Conservation (phyloP, 1,140 invertebrate species). For the Euschistus heros region DNA sequence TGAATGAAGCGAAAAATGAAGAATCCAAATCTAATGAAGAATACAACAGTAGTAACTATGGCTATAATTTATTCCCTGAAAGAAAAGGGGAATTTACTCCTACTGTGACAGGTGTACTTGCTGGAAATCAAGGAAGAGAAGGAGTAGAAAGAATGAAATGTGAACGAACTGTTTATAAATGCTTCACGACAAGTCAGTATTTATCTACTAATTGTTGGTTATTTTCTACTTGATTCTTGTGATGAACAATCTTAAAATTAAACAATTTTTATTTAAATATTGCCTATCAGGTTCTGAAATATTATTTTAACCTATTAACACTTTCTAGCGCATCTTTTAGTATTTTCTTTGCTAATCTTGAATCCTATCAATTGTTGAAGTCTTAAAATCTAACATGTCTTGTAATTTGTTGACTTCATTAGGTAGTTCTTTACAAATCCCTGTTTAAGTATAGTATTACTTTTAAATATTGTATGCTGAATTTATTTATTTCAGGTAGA, state of each 20-base stretch:
- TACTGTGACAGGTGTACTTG: conserved; percentile 43
- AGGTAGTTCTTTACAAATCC: no score
- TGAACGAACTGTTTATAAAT: conserved; percentile 65
- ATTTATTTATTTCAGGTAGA: conserved; percentile 47
- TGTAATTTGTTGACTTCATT: no score
- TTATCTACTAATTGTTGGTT: conserved; percentile 4
- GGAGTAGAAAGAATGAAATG: conserved; percentile 62
- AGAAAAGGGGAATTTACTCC: conserved; percentile 50
- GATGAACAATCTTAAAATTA: no score
- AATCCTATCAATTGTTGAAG: no score
- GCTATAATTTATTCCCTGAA: conserved; percentile 80
- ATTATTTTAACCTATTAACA: no score
- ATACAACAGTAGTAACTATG: conserved; percentile 34
- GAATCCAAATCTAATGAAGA: neutral
- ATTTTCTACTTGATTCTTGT: neutral
- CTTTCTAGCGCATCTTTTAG: no score
- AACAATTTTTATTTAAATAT: no score
- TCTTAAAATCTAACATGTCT: no score
- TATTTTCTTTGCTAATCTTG: no score
- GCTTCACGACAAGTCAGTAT: conserved; percentile 58
- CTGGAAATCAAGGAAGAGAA: conserved; percentile 52
- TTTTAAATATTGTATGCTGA: conserved; percentile 4
- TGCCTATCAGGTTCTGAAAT: no score
- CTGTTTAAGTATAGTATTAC: no score
- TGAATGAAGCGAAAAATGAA: neutral